A percentile compares a stretch with the other conserved stretches of the same genome.
phyloP scores from a whole-genome alignment of 2,888 invertebrate species.

The Lymantria monacha region DNA sequence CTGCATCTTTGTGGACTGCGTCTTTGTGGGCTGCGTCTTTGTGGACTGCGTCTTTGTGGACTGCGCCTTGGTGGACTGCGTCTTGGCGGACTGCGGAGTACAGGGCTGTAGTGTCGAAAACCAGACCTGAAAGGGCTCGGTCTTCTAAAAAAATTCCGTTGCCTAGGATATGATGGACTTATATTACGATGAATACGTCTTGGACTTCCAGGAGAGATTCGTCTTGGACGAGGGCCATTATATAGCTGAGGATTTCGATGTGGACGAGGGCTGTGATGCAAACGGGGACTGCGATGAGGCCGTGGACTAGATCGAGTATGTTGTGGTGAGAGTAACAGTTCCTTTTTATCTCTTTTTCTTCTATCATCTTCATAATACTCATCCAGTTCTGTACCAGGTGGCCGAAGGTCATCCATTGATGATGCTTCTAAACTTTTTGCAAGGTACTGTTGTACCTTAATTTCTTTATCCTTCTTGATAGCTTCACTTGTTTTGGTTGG shows the following conservation, averaged over 20 bases:
- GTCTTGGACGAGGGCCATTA: constrained; percentile 8
- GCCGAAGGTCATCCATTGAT: constrained; percentile 53
- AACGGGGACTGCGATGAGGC: neutral
- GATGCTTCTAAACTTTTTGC: constrained; percentile 65
- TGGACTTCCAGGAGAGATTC: constrained; percentile 12
- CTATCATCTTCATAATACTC: constrained; percentile 50
- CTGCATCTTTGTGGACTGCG: constrained; percentile 22
- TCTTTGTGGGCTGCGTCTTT: constrained; percentile 14
- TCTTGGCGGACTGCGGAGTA: constrained; percentile 1
- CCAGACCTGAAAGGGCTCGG: neutral
- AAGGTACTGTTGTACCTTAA: constrained; percentile 68
- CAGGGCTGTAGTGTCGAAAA: neutral
- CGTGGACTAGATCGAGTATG: neutral
- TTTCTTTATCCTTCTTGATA: constrained; percentile 69
- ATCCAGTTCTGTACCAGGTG: constrained; percentile 74
- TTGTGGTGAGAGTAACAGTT: neutral
- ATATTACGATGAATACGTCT: constrained; percentile 14
- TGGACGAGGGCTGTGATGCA: neutral
- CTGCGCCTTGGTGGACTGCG: neutral
- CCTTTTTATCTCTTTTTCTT: neutral
- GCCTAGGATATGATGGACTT: neutral
- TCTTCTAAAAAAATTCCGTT: neutral
- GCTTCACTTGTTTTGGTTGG: constrained; percentile 71
- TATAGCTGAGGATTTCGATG: constrained; percentile 7
- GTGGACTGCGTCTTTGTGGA: neutral